A percentile compares a stretch with the other conserved stretches of the same genome.
These are phyloP conservation scores for Epirrhoe tristata DNA, from an alignment of 2,888 invertebrate genomes.

Conservation along the genomic window DNA sequence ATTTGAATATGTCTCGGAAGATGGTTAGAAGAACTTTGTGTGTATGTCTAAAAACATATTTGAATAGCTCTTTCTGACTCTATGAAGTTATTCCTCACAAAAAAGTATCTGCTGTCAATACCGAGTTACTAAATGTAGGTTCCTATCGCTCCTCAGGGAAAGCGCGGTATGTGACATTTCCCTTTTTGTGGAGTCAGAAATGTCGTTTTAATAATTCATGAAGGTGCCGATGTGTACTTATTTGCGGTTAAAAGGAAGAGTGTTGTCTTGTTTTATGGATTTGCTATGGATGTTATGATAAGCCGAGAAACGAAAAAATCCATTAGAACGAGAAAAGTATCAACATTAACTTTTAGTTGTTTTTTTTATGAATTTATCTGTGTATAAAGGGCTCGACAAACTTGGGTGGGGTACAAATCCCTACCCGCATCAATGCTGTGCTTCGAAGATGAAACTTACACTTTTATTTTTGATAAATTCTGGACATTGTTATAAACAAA, in stretches of 20 bases:
- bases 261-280: slow-evolving; percentile 11
- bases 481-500: no score
- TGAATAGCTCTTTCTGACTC: neutral
- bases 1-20: no score
- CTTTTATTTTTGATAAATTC: no score
- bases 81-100: slow-evolving; percentile 2
- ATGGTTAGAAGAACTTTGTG: no score
- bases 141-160: slow-evolving; percentile 39
- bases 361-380: no score
- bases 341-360: no score
- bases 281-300: slow-evolving; percentile 3
- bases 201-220: slow-evolving; percentile 72
- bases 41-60: no score
- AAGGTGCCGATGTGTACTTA: slow-evolving; percentile 39
- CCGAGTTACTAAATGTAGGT: slow-evolving; percentile 50
- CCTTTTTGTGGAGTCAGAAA: slow-evolving; percentile 65
- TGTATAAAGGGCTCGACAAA: no score
- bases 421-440: no score
- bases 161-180: slow-evolving; percentile 61
- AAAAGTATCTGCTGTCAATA: slow-evolving; percentile 40
- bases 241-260: slow-evolving; percentile 20
- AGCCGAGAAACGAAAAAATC: neutral
- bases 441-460: no score
- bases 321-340: neutral
- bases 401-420: no score